Conservation (phyloP, 2,888 invertebrate genomes). For the Chouioia cunea region DNA sequence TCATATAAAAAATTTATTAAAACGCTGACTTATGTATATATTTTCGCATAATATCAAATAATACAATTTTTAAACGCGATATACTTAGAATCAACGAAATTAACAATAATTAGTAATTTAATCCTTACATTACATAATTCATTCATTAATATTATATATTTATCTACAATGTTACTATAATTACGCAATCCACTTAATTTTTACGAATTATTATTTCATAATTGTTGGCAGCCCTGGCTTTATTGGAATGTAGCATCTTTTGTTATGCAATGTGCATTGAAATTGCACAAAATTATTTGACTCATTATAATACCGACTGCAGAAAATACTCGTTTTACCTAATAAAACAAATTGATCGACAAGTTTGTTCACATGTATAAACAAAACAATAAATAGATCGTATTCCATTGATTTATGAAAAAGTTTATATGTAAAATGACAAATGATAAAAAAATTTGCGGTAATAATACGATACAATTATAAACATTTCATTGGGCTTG, state of each 20-base stretch:
- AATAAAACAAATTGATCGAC: conserved; percentile 31
- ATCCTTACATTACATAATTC: conserved; percentile 49
- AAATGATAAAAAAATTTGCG: conserved; percentile 49
- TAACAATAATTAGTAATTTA: conserved; percentile 49
- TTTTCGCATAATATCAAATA: conserved; percentile 47
- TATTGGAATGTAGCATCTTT: conserved; percentile 60
- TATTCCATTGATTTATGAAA: conserved; percentile 52
- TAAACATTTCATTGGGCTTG: conserved; percentile 52
- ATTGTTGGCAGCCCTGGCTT: conserved; percentile 62
- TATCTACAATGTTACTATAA: conserved; percentile 52
- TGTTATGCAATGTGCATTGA: conserved; percentile 35
- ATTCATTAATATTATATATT: conserved; percentile 48
- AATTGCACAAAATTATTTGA: conserved; percentile 37
- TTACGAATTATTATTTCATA: conserved; percentile 48
- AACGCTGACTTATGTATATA: conserved; percentile 47
- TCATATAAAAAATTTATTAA: conserved; percentile 50
- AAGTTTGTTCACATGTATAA: conserved; percentile 36
- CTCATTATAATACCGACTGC: conserved; percentile 26
- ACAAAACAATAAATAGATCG: conserved; percentile 59
- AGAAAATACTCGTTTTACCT: conserved; percentile 38
- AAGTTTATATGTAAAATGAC: conserved; percentile 49
- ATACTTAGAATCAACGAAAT: conserved; percentile 48
- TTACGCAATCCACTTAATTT: conserved; percentile 48
- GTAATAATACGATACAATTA: conserved; percentile 29
- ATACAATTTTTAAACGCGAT: conserved; percentile 48